Evolutionary conservation across 2,113 vertebrate species (phyloP).

Genomic region (Holacanthus passer): DNA sequence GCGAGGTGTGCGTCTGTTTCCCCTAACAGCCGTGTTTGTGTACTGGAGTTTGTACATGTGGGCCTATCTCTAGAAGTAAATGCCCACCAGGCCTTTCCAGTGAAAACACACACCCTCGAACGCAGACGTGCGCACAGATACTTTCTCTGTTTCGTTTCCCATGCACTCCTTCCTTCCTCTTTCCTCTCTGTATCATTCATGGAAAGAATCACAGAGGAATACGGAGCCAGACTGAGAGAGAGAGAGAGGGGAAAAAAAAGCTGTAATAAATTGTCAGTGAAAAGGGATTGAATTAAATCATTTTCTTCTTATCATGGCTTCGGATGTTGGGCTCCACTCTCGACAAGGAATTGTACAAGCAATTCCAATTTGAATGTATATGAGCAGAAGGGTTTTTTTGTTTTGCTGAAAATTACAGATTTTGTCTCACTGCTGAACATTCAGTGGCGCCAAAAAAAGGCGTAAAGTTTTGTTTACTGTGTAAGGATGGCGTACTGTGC

Average conservation of each 20-base stretch:
- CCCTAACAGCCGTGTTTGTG: conserved; percentile 55
- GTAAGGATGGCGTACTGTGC: neutral
- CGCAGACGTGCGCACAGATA: conserved; percentile 29
- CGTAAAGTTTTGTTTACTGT: conserved; percentile 18
- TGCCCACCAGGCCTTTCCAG: conserved; percentile 71
- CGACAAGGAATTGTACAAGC: neutral
- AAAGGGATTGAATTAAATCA: conserved; percentile 18
- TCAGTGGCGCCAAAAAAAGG: neutral
- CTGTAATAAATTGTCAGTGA: conserved; percentile 10
- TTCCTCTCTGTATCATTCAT: conserved; percentile 56
- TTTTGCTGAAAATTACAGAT: neutral
- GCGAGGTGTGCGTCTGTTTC: conserved; percentile 41
- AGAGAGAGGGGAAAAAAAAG: neutral
- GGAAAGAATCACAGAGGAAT: conserved; percentile 65
- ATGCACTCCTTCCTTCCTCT: conserved; percentile 67
- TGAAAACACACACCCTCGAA: conserved; percentile 56
- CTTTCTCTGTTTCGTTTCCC: conserved; percentile 59
- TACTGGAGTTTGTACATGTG: conserved; percentile 43
- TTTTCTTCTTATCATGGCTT: conserved; percentile 43
- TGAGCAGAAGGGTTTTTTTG: neutral
- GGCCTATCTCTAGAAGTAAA: conserved; percentile 63
- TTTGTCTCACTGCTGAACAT: conserved; percentile 2
- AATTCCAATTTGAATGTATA: neutral
- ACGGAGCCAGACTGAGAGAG: neutral
- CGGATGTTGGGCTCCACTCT: neutral